phyloP scores from a whole-genome alignment of 2,113 vertebrate species.

The Paramormyrops kingsleyae region DNA sequence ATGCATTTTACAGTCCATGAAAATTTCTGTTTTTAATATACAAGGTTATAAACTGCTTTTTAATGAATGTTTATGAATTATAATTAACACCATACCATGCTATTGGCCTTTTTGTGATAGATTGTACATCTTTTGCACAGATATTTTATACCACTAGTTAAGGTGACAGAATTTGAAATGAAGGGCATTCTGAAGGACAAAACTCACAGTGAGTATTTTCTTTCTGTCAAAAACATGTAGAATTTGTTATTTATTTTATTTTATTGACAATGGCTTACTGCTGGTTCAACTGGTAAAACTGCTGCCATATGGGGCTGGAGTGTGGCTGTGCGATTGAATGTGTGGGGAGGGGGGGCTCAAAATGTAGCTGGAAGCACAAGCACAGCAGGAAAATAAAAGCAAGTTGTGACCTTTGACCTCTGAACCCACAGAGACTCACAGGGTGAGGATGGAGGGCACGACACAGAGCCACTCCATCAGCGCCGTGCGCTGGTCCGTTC shows the following conservation, averaged over 20 bases:
- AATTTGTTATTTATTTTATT: not conserved
- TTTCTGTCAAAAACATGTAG: not conserved
- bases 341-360: not conserved
- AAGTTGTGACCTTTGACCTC: not conserved
- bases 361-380: not conserved
- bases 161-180: slow-evolving; percentile 27
- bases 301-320: not conserved
- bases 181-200: slow-evolving; percentile 52
- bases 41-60: not conserved
- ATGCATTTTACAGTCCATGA: not conserved
- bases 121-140: not conserved
- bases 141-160: slow-evolving; percentile 16
- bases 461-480: slow-evolving; percentile 57
- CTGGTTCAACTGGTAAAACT: not conserved
- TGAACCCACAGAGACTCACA: slow-evolving; percentile 12
- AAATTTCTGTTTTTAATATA: not conserved
- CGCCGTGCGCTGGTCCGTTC: slow-evolving; percentile 51
- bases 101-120: not conserved
- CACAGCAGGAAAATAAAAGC: not conserved
- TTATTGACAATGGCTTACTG: not conserved
- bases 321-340: not conserved
- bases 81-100: not conserved
- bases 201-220: slow-evolving; percentile 35
- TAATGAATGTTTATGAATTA: not conserved
- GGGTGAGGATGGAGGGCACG: slow-evolving; percentile 23